These are phyloP conservation scores for Andricus grossulariae DNA, from an alignment of 1,140 invertebrate genomes.

Conservation along the genomic window DNA sequence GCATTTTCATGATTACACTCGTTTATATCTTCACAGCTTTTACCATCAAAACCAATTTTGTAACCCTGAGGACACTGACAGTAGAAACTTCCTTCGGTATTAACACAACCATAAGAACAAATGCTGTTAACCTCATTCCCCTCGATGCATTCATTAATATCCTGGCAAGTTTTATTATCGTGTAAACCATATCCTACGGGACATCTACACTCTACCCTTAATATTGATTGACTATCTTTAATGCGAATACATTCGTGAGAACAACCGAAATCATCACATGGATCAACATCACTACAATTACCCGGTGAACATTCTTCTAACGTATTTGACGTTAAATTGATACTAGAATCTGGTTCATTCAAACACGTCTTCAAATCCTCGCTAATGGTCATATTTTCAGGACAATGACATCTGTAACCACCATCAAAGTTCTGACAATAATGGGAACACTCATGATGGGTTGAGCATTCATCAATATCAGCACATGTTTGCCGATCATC, in stretches of 20 bases:
- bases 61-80: constrained; percentile 81
- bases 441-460: constrained; percentile 74
- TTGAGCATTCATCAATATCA: constrained; percentile 85
- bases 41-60: constrained; percentile 69
- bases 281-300: background rate
- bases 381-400: constrained; percentile 72
- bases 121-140: constrained; percentile 61
- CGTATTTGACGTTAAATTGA: background rate
- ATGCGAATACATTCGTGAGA: constrained; percentile 70
- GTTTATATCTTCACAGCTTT: constrained; percentile 78
- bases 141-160: constrained; percentile 77
- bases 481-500: constrained; percentile 76
- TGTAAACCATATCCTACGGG: constrained; percentile 65
- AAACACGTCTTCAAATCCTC: constrained; percentile 74
- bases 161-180: constrained; percentile 72
- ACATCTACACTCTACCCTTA: constrained; percentile 56
- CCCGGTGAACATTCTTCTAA: background rate
- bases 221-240: constrained; percentile 68
- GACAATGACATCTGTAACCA: constrained; percentile 79
- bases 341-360: constrained; percentile 55
- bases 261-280: constrained; percentile 71
- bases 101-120: constrained; percentile 81
- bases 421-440: constrained; percentile 82
- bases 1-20: constrained; percentile 78
- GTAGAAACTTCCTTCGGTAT: constrained; percentile 79